Base-by-base conservation (phyloP, 2,888 invertebrate species). In the Plebejus argus region DNA sequence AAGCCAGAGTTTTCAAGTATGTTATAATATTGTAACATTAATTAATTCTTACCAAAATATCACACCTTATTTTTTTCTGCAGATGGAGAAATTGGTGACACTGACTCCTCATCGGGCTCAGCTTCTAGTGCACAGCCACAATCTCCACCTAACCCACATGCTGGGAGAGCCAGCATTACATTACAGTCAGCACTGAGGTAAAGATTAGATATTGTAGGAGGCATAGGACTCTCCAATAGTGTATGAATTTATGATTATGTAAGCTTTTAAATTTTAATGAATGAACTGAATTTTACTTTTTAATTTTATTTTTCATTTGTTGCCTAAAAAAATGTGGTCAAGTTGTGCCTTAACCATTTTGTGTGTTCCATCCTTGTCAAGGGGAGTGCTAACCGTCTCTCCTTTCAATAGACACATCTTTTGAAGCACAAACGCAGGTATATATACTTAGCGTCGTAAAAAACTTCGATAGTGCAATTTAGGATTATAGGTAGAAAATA, bases 41-140 rank as follows among this genome's bases (percentile, higher is more conserved):
- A 39, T 53, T n/a, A n/a, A n/a, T 53, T 53, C 18, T 18, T 53
- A 53, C 18, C 5, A 18, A 53, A 18, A 5, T 5, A 53, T 1
- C 18, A 53, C 5, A 0, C 23, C 4, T 23, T 61, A 12, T 28
- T 66, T 66, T 20, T 0, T 66, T 33, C 76, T 75, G 33, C 83
- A 86, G 91, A 89, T 77, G 88, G 86, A 28, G 90, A 90, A 82
- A 90, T 92, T 66, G 91, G 87, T 53, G 95, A 95, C 84, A 93
- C 94, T 76, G 95, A 95, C 82, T 94, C 95, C 4, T 94, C 93
- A 6, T 91, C 91, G 33, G 93, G 90, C 78, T 91, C 91, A 5
- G 87, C 88, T 7, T 87, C 88, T 1, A 92, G 92, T 81, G 85
- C 85, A 84, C 91, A 83, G 86, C 88, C 92, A 82, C 83, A 89